Base-by-base conservation (phyloP, 2,888 invertebrate genomes). In the Eugnorisma glareosa region DNA sequence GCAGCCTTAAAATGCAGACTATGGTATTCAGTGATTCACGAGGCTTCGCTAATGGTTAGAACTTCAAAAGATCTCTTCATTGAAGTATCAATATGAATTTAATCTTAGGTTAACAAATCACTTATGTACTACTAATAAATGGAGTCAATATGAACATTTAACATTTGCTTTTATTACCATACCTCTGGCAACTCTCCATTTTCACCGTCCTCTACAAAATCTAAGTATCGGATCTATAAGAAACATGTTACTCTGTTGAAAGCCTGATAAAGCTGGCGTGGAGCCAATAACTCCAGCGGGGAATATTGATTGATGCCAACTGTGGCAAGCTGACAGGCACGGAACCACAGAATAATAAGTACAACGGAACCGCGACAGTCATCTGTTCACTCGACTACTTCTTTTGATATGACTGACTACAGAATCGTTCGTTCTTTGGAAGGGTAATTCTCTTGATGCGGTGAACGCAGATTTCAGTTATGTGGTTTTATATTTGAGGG, bases 261-360 rank as follows among this genome's bases (percentile, higher is more conserved):
- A 64, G 73, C 75, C 71, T 81, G 86, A 86, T 84, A 83, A 67
- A 75, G 68, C 87, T 92, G 92, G 92, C 91, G 28, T 37, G 43
- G 28, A 73, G 90, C 92, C 92, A 92, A 83, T 75, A 75, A 40
- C 79, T 86, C 77, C 77, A 85, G 75, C 87, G 88, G 87, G 87
- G 87, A 71, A 85, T 92, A 93, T 92, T 93, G 92, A 93, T 92
- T 93, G 90, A 91, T 89, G 86, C 75, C 72, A 73, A 75, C 31
- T 77, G 10, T 80, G 86, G 77, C 73, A 75, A 74, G 35, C 79
- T 81, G 87, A 81, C 82, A 74, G 75, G 67, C n/a, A 57, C 76
- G 83, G 78, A 64, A 78, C 81, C 71, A n/a, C n/a, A n/a, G n/a
- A n/a, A n/a, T n/a, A n/a, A n/a, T n/a, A n/a, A n/a, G n/a, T n/a